Percentiles rank a stretch among this genome's conserved stretches.
Evolutionary conservation across 2,888 invertebrate species (phyloP).

Genomic region (Heliconius ethilla): DNA sequence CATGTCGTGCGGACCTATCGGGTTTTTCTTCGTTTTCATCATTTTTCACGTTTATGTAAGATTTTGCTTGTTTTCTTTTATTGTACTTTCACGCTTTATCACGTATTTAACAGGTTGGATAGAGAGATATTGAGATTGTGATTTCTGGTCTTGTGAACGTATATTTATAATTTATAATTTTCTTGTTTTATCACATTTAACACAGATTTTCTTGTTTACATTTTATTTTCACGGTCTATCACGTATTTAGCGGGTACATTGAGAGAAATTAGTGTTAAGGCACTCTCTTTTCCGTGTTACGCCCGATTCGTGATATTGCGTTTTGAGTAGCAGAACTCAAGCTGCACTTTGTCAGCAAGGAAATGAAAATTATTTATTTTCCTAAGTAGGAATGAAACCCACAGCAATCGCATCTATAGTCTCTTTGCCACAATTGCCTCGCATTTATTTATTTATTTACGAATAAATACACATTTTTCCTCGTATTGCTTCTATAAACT

Average conservation of each 20-base stretch:
- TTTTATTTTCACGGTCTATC: too few species aligned
- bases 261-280: not conserved
- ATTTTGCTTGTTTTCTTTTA: not conserved
- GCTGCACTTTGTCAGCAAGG: not conserved
- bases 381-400: not conserved
- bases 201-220: too few species aligned
- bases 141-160: too few species aligned
- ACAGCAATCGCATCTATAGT: not conserved
- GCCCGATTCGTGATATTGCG: not conserved
- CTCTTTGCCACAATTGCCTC: not conserved
- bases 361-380: not conserved
- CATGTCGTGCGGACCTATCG: constrained; percentile 27
- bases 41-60: constrained; percentile 25
- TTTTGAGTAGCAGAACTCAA: not conserved
- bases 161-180: too few species aligned
- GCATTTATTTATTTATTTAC: not conserved
- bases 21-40: constrained; percentile 11
- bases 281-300: not conserved
- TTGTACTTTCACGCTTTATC: not conserved
- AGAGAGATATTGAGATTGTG: not conserved
- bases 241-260: too few species aligned
- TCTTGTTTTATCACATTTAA: too few species aligned
- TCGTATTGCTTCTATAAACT: not conserved
- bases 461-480: not conserved
- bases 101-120: not conserved